Evolutionary conservation across 2,113 vertebrate species (phyloP).

Genomic region (Muntiacus reevesi): DNA sequence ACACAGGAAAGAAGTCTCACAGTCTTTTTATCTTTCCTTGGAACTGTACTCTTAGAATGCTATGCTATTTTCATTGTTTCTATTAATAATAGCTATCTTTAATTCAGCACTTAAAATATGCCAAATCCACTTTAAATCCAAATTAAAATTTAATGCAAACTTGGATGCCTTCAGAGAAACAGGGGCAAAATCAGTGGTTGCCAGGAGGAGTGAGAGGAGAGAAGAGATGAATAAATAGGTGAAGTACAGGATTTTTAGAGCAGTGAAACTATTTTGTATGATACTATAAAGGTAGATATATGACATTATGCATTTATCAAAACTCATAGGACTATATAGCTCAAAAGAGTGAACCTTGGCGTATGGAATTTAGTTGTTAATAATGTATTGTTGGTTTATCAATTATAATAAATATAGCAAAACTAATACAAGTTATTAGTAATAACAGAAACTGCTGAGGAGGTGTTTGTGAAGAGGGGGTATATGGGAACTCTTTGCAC

Average conservation of each 20-base stretch:
- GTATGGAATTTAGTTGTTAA: not conserved
- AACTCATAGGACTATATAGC: not conserved
- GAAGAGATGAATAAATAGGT: not conserved
- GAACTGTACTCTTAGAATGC: not conserved
- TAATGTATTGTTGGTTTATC: not conserved
- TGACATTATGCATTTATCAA: not conserved
- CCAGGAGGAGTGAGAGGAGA: not conserved
- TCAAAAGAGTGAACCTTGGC: not conserved
- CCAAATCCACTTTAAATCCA: slow-evolving; percentile 1
- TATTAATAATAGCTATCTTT: not conserved
- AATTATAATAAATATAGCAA: not conserved
- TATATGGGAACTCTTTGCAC: not conserved
- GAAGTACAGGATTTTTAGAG: not conserved
- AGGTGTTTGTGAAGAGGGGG: not conserved
- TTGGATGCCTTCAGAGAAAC: not conserved
- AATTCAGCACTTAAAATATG: not conserved
- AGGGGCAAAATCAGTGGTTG: not conserved
- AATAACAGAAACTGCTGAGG: not conserved
- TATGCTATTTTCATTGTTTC: not conserved
- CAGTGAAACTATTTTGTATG: not conserved
- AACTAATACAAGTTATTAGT: not conserved
- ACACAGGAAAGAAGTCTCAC: not conserved
- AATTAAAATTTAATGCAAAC: not conserved
- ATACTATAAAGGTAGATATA: not conserved
- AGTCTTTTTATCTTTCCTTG: not conserved